Percentiles rank a stretch among this genome's conserved stretches.
Conservation (phyloP, 2,797 vertebrate genomes). For the Vireo griseus region DNA sequence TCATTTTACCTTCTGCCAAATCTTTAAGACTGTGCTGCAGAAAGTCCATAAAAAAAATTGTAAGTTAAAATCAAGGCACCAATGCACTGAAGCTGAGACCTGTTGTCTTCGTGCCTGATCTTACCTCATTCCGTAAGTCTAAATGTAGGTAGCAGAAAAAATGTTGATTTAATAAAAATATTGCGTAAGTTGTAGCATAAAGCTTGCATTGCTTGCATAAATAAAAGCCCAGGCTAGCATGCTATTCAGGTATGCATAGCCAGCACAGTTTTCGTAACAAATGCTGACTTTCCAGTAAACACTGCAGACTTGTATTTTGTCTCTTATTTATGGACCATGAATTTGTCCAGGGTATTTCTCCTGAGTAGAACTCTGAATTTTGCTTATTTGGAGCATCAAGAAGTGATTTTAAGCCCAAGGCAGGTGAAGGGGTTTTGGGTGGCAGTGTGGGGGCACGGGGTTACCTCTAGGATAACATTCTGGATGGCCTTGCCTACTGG, state of each 20-base stretch:
- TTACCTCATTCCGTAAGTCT: background rate
- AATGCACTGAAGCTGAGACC: background rate
- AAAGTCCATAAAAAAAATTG: background rate
- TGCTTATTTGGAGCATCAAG: background rate
- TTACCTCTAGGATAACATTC: background rate
- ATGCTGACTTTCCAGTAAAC: background rate
- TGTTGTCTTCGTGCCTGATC: background rate
- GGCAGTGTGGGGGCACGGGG: fast-evolving
- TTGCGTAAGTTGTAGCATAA: background rate
- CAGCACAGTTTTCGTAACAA: background rate
- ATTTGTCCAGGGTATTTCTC: background rate
- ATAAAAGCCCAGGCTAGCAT: background rate
- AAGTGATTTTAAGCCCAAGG: background rate
- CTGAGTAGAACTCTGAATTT: background rate
- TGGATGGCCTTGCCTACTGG: fast-evolving
- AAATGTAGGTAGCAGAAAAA: background rate
- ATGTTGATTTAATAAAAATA: background rate
- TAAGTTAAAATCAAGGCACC: background rate
- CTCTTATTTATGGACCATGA: background rate
- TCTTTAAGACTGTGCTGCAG: background rate
- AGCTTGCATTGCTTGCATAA: background rate
- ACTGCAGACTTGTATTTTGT: background rate
- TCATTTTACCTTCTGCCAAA: conserved; percentile 4
- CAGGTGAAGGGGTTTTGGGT: background rate
- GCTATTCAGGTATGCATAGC: background rate